Evolutionary conservation across 1,140 invertebrate species (phyloP).

Genomic region (Pogonomyrmex californicus): DNA sequence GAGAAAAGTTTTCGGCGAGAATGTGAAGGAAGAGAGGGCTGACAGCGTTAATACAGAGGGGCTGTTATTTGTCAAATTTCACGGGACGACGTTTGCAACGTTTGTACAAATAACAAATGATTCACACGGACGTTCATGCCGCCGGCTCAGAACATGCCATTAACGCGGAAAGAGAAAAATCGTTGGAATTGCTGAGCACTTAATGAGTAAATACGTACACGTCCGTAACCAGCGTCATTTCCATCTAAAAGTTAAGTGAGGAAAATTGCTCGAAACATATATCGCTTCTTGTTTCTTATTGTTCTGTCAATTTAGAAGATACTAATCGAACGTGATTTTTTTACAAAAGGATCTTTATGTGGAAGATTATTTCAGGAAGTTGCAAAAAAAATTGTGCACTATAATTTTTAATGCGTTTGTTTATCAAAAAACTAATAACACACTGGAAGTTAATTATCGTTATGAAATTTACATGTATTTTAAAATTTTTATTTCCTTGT

Average conservation of each 20-base stretch:
- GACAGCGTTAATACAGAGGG: slow-evolving; percentile 14
- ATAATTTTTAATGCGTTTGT: neutral
- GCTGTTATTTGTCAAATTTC: slow-evolving; percentile 27
- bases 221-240: neutral
- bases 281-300: neutral
- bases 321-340: neutral
- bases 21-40: neutral
- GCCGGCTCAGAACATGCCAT: neutral
- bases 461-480: neutral
- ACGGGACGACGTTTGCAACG: neutral
- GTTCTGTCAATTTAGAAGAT: neutral
- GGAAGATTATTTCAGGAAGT: neutral
- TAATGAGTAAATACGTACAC: neutral
- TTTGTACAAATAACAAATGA: slow-evolving; percentile 33
- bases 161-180: slow-evolving; percentile 27
- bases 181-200: neutral
- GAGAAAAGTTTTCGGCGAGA: slow-evolving; percentile 39
- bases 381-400: neutral
- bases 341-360: neutral
- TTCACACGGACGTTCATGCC: neutral
- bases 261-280: slow-evolving; percentile 3
- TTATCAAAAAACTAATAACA: neutral
- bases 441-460: neutral
- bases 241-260: neutral
- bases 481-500: neutral